These are phyloP conservation scores for Harpalus rubripes DNA, from an alignment of 2,888 invertebrate species.

Conservation along the genomic window DNA sequence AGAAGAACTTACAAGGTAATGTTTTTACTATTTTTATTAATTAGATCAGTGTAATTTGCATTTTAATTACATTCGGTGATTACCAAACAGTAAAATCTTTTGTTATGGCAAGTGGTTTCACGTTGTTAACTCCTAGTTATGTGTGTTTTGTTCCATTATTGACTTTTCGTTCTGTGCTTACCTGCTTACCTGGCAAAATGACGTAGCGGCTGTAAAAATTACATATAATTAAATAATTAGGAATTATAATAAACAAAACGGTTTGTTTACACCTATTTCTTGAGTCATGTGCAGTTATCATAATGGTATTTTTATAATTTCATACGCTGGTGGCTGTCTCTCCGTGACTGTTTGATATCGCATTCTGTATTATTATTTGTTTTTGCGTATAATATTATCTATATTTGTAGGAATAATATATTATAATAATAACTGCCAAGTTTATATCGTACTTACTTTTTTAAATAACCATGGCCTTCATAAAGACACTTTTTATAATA, in stretches of 20 bases:
- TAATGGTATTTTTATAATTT: conserved; percentile 11
- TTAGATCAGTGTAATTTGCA: conserved; percentile 59
- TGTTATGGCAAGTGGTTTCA: conserved; percentile 49
- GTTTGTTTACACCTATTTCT: conserved; percentile 31
- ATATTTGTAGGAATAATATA: conserved; percentile 47
- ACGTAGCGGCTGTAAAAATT: conserved; percentile 61
- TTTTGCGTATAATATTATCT: conserved; percentile 57
- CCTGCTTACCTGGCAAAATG: conserved; percentile 66
- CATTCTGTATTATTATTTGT: conserved; percentile 41
- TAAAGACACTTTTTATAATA: background rate
- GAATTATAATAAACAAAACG: conserved; percentile 60
- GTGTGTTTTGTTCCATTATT: conserved; percentile 48
- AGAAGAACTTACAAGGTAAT: conserved; percentile 60
- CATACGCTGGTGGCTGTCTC: conserved; percentile 8
- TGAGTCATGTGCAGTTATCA: background rate
- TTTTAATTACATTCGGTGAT: conserved; percentile 57
- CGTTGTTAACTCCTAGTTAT: conserved; percentile 45
- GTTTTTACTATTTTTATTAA: conserved; percentile 59
- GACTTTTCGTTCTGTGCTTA: conserved; percentile 58
- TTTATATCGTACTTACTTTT: conserved; percentile 32
- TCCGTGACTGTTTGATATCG: conserved; percentile 14
- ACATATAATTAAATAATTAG: conserved; percentile 57
- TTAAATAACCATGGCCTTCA: conserved; percentile 5
- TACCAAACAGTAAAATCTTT: conserved; percentile 18
- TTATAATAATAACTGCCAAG: conserved; percentile 50